These are phyloP conservation scores for Numida meleagris DNA, from an alignment of 2,113 vertebrate genomes.

Conservation along the genomic window DNA sequence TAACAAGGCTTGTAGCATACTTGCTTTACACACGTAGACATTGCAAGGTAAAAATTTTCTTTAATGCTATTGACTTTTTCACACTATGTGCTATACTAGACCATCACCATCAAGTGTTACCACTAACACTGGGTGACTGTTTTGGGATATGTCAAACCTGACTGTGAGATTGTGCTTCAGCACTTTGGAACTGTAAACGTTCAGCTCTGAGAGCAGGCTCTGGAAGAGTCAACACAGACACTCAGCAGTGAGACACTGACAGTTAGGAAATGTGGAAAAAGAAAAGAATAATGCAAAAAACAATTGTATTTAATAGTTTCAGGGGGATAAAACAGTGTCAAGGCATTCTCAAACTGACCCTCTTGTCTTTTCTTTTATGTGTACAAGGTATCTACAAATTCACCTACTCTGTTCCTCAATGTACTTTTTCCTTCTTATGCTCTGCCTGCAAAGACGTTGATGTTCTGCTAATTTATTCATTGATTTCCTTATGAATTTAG, in stretches of 20 bases:
- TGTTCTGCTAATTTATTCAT: conserved; percentile 72
- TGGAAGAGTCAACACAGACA: not conserved
- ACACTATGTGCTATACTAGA: not conserved
- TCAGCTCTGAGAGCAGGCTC: not conserved
- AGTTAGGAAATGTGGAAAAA: not conserved
- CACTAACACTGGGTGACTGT: rapidly evolving
- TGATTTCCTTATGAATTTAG: conserved; percentile 55
- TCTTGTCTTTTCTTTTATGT: not conserved
- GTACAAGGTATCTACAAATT: not conserved
- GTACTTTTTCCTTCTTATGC: conserved; percentile 4
- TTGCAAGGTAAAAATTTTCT: not conserved
- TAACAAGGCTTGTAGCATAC: not conserved
- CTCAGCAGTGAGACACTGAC: not conserved
- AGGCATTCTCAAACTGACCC: not conserved
- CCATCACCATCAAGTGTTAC: not conserved
- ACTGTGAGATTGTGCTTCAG: not conserved
- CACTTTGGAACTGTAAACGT: not conserved
- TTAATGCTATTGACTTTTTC: not conserved
- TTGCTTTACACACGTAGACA: not conserved
- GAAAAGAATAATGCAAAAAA: not conserved
- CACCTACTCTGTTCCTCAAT: not conserved
- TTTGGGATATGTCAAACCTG: not conserved
- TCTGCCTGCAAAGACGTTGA: conserved; percentile 54
- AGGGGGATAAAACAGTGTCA: not conserved
- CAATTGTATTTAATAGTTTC: not conserved